phyloP scores from a whole-genome alignment of 1,140 invertebrate genomes.

The Lucilia sericata region DNA sequence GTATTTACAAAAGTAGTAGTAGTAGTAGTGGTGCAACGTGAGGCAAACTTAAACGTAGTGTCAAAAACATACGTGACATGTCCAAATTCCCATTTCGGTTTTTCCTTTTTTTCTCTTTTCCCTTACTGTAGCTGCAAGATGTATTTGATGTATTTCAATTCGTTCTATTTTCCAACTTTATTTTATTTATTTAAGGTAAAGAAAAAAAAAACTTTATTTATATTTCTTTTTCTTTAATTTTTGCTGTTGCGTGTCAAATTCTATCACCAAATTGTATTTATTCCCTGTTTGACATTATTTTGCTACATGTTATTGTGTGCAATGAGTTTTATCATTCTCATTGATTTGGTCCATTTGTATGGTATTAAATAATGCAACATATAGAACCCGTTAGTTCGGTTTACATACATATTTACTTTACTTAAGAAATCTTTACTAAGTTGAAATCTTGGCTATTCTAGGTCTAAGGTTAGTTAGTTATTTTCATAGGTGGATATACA shows the following conservation, averaged over 20 bases:
- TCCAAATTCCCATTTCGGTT: background rate
- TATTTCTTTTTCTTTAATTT: background rate
- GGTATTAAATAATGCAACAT: background rate
- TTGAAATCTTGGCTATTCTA: too few species aligned
- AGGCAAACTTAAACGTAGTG: background rate
- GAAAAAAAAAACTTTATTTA: background rate
- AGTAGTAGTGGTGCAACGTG: background rate
- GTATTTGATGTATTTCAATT: background rate
- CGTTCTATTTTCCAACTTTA: too few species aligned
- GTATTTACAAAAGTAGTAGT: background rate
- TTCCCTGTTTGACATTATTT: background rate
- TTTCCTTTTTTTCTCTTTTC: background rate
- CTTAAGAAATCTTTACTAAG: too few species aligned
- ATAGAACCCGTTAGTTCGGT: background rate
- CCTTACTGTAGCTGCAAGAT: too few species aligned
- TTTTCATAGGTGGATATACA: too few species aligned
- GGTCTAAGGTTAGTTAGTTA: too few species aligned
- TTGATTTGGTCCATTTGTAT: background rate
- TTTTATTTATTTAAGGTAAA: too few species aligned
- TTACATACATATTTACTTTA: too few species aligned
- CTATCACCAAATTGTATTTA: constrained; percentile 6
- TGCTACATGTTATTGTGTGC: background rate
- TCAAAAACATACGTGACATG: background rate
- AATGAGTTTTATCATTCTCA: background rate
- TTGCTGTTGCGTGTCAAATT: background rate